These are phyloP conservation scores for Centroberyx gerrardi DNA, from an alignment of 2,797 vertebrate species.

Conservation along the genomic window DNA sequence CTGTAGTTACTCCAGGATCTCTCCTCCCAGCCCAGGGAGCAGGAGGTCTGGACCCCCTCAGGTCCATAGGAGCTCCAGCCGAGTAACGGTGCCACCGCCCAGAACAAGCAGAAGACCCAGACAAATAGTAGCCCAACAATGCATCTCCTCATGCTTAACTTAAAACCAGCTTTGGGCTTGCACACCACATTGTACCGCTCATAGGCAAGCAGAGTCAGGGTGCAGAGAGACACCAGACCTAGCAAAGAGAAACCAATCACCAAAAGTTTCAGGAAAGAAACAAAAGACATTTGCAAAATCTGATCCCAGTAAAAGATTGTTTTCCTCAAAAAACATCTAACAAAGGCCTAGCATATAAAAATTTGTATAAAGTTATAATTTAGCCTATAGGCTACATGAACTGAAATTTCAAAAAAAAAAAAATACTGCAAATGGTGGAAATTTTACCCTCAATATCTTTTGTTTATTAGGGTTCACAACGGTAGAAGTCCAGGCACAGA, in stretches of 20 bases:
- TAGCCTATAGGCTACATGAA: not conserved
- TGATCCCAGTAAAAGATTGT: not conserved
- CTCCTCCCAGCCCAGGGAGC: slow-evolving; percentile 82
- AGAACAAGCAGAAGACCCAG: slow-evolving; percentile 84
- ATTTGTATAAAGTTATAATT: not conserved
- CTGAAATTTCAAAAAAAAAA: not conserved
- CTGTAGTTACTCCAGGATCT: slow-evolving; percentile 82
- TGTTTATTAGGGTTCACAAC: not conserved
- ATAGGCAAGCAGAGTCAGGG: slow-evolving; percentile 82
- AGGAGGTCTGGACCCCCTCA: slow-evolving; percentile 82
- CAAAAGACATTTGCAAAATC: not conserved
- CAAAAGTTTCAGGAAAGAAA: not conserved
- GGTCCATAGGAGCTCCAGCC: slow-evolving; percentile 84
- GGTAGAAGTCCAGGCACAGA: slow-evolving; percentile 1
- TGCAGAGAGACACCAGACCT: slow-evolving; percentile 86
- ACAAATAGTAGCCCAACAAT: slow-evolving; percentile 71
- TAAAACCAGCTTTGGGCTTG: slow-evolving; percentile 72
- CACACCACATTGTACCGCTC: slow-evolving; percentile 84
- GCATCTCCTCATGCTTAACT: slow-evolving; percentile 74
- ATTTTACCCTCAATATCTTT: too few species aligned
- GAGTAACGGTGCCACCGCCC: slow-evolving; percentile 74
- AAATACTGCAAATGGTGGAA: too few species aligned
- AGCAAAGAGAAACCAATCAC: not conserved
- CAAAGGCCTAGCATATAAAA: not conserved
- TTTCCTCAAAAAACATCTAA: not conserved